A percentile compares a stretch with the other conserved stretches of the same genome.
These are phyloP conservation scores for Hofmannophila pseudospretella DNA, from an alignment of 2,888 invertebrate genomes.

Conservation along the genomic window DNA sequence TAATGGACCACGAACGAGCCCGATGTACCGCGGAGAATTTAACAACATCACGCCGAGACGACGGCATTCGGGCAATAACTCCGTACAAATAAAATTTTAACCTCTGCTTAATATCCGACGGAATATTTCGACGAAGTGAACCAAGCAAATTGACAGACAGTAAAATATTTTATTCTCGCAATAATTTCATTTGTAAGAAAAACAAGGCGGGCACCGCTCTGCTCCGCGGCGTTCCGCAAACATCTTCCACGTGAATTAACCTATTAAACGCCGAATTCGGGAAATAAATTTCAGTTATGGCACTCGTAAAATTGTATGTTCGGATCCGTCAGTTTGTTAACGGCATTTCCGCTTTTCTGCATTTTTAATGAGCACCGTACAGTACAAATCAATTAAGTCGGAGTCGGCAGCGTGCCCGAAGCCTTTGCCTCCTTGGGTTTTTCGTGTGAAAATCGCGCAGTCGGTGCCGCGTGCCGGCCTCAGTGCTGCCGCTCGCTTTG, in stretches of 20 bases:
- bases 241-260: constrained; percentile 71
- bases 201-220: constrained; percentile 43
- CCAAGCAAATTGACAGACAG: constrained; percentile 72
- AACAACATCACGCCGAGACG: constrained; percentile 49
- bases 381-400: constrained; percentile 10
- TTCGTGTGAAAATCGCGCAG: neutral
- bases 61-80: constrained; percentile 55
- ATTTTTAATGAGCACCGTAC: constrained; percentile 9
- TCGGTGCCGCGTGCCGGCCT: neutral
- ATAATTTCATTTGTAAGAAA: constrained; percentile 76
- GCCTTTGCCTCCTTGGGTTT: constrained; percentile 4
- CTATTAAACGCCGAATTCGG: constrained; percentile 62
- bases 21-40: constrained; percentile 49
- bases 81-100: constrained; percentile 72
- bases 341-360: constrained; percentile 2
- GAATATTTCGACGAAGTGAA: constrained; percentile 51
- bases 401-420: constrained; percentile 2
- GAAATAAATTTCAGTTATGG: constrained; percentile 56
- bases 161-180: constrained; percentile 75
- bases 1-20: constrained; percentile 50
- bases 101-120: constrained; percentile 72
- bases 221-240: constrained; percentile 44
- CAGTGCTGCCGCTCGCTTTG: constrained; percentile 37
- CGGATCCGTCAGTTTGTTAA: constrained; percentile 9
- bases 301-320: constrained; percentile 48